phyloP scores from a whole-genome alignment of 30 jellyfish, hydroid and myxozoan genomes.

The Turritopsis dohrnii region DNA sequence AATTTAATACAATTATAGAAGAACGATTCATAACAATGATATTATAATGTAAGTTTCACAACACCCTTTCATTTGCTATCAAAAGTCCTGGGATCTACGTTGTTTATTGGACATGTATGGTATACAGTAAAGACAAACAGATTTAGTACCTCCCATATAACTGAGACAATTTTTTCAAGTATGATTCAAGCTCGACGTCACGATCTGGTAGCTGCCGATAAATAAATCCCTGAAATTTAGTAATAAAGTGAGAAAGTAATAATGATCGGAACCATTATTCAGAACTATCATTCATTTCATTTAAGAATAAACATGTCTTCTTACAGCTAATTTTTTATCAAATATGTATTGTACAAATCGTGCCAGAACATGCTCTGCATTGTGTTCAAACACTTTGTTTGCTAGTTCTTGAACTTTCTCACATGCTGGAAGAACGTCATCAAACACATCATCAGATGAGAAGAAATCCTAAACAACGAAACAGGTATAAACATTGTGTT shows the following conservation, averaged over 20 bases:
- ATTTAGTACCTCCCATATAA: constrained; percentile 66
- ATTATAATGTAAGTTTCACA: too few species aligned
- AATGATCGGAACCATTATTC: background rate
- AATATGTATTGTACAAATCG: constrained; percentile 76
- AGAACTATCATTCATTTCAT: too few species aligned
- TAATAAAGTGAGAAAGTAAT: background rate
- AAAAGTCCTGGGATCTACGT: too few species aligned
- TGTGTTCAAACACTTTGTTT: constrained; percentile 82
- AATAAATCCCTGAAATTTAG: constrained; percentile 52
- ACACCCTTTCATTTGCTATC: too few species aligned
- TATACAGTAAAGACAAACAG: too few species aligned
- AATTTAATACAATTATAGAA: too few species aligned
- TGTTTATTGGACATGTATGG: too few species aligned
- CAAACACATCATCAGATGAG: constrained; percentile 59
- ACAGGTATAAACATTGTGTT: background rate
- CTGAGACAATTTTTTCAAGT: constrained; percentile 51
- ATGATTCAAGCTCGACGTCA: constrained; percentile 62
- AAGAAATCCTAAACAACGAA: constrained; percentile 65
- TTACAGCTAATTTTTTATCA: constrained; percentile 80
- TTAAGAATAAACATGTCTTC: too few species aligned
- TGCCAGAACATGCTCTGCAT: constrained; percentile 92
- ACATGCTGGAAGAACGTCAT: constrained; percentile 84
- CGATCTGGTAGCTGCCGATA: constrained; percentile 69
- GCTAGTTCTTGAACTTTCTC: constrained; percentile 66
- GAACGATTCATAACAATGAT: too few species aligned